Conservation (phyloP, 1,140 invertebrate species). For the Fragariocoptes setiger region DNA sequence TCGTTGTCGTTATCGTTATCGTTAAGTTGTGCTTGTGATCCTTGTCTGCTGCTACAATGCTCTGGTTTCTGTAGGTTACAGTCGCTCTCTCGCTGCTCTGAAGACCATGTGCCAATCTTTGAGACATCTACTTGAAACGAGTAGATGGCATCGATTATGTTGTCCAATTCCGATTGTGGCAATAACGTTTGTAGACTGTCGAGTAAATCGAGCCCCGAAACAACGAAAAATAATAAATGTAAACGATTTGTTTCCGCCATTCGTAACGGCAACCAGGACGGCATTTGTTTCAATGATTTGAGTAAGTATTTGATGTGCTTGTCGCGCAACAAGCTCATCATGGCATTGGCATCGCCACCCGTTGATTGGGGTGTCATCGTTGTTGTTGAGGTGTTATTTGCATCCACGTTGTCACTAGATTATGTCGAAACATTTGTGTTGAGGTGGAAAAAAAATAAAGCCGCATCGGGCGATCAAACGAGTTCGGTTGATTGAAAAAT, state of each 20-base stretch:
- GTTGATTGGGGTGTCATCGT: neutral
- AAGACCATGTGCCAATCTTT: no score
- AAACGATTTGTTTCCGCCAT: neutral
- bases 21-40: no score
- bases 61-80: no score
- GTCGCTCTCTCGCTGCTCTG: no score
- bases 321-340: neutral
- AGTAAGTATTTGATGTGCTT: neutral
- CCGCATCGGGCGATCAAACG: neutral
- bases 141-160: conserved; percentile 68
- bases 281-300: neutral
- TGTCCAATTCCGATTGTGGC: conserved; percentile 22
- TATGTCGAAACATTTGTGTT: neutral
- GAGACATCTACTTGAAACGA: conserved; percentile 32
- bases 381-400: neutral
- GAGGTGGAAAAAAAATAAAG: neutral
- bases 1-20: neutral
- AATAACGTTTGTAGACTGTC: conserved; percentile 31
- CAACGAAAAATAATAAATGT: conserved; percentile 38
- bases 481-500: neutral
- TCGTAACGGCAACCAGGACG: neutral
- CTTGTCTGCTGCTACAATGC: no score
- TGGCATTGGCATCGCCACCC: neutral
- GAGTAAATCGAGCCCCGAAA: conserved; percentile 58
- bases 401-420: neutral